These are phyloP conservation scores for Heliconius eleuchia DNA, from an alignment of 1,140 invertebrate species.

Conservation along the genomic window DNA sequence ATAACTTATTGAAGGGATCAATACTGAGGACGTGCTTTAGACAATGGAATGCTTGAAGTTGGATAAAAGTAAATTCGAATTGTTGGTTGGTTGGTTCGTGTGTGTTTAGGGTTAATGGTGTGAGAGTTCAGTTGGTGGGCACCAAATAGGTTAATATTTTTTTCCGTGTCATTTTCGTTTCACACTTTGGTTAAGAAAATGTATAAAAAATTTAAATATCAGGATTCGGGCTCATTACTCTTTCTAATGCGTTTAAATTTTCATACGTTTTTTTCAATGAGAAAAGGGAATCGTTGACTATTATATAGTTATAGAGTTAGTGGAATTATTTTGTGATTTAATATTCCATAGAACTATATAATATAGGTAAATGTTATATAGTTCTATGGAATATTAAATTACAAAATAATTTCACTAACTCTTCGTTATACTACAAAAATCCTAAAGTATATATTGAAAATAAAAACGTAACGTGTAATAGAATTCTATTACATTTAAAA, in stretches of 20 bases:
- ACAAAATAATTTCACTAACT: neutral
- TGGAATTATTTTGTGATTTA: neutral
- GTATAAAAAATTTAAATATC: too few species aligned
- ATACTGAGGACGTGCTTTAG: neutral
- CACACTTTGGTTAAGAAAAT: too few species aligned
- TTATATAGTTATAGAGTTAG: neutral
- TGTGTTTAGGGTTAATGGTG: neutral
- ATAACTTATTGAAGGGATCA: constrained; percentile 25
- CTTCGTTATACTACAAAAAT: neutral
- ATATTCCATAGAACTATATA: too few species aligned
- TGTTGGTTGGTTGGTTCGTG: neutral
- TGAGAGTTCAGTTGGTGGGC: neutral
- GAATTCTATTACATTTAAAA: neutral
- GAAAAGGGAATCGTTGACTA: too few species aligned
- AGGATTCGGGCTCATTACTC: too few species aligned
- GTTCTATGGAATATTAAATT: too few species aligned
- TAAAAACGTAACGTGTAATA: too few species aligned
- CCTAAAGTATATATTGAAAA: too few species aligned
- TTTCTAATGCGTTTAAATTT: too few species aligned
- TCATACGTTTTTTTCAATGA: too few species aligned
- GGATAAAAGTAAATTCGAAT: neutral
- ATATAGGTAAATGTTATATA: too few species aligned
- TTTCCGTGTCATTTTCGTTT: too few species aligned
- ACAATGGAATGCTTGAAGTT: neutral
- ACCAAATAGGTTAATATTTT: neutral